These are phyloP conservation scores for Teleogryllus oceanicus DNA, from an alignment of 2,888 invertebrate species.

Conservation along the genomic window DNA sequence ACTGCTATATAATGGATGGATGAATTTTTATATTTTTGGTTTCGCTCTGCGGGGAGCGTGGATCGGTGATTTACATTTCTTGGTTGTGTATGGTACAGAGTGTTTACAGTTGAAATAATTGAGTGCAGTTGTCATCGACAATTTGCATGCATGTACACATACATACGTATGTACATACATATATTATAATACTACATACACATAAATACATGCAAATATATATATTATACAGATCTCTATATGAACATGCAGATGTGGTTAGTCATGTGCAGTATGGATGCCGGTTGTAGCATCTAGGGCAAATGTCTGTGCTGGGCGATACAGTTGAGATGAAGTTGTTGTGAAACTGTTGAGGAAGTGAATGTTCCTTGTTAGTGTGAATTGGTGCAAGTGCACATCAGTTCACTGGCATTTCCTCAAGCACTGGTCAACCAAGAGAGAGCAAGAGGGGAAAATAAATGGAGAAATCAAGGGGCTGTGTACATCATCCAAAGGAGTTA, in stretches of 20 bases:
- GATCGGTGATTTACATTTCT: neutral
- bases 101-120: slow-evolving; percentile 3
- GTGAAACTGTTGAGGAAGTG: slow-evolving; percentile 5
- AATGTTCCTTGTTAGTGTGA: neutral
- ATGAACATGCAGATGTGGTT: slow-evolving; percentile 3
- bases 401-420: neutral
- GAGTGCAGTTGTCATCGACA: neutral
- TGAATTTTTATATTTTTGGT: neutral
- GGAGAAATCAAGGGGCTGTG: neutral
- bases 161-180: neutral
- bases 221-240: neutral
- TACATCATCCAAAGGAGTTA: slow-evolving; percentile 28
- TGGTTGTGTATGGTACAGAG: neutral
- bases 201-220: neutral
- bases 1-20: neutral
- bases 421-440: neutral
- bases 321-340: neutral
- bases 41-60: neutral
- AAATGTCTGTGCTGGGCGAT: neutral
- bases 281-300: neutral
- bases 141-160: neutral
- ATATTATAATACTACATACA: too few relatives aligned
- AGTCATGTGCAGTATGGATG: neutral
- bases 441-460: neutral
- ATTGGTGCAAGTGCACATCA: neutral